Evolutionary conservation across 2,113 vertebrate species (phyloP).

Genomic region (Xiphorhynchus elegans): DNA sequence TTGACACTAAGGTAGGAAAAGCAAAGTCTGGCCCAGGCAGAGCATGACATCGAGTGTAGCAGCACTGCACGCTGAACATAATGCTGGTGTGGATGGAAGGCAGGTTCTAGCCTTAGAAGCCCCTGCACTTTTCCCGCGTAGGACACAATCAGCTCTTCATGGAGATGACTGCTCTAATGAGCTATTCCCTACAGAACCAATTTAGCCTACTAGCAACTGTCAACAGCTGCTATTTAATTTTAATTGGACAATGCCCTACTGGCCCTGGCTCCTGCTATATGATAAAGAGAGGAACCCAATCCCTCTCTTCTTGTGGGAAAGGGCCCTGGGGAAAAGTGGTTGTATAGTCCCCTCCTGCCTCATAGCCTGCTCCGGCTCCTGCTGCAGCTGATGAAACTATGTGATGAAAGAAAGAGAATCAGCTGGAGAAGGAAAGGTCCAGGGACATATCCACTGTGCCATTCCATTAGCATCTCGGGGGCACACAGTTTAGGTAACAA

Average conservation of each 20-base stretch:
- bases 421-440: background rate
- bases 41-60: rapidly evolving
- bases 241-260: constrained; percentile 22
- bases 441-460: background rate
- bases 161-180: background rate
- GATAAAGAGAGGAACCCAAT: constrained; percentile 13
- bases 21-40: background rate
- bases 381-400: background rate
- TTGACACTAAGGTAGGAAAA: background rate
- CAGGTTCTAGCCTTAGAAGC: background rate
- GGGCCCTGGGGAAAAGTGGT: background rate
- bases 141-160: background rate
- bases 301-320: background rate
- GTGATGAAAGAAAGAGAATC: background rate
- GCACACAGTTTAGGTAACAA: background rate
- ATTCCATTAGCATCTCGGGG: background rate
- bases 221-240: constrained; percentile 31
- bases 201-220: constrained; percentile 20
- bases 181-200: constrained; percentile 40
- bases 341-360: background rate
- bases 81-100: rapidly evolving
- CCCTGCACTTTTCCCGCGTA: rapidly evolving
- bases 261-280: background rate
- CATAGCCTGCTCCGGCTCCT: background rate
- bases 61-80: rapidly evolving